Percentiles rank a stretch among this genome's conserved stretches.
Conservation (phyloP, 2,797 vertebrate genomes). For the Bryconaethiops microstoma region DNA sequence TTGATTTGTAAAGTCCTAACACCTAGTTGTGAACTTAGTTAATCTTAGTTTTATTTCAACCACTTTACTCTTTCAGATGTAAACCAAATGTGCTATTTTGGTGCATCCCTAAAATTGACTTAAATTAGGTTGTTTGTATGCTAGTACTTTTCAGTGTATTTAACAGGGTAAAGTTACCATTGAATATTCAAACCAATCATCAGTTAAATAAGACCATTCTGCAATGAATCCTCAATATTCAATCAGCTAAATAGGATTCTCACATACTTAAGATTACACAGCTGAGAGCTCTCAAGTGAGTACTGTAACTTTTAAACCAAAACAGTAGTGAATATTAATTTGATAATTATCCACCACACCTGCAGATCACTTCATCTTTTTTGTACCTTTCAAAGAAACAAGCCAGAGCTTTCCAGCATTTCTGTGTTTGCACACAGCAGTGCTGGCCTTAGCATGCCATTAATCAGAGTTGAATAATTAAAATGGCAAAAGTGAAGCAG, state of each 20-base stretch:
- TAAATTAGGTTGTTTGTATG: no score
- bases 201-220: neutral
- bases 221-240: neutral
- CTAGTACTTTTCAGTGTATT: no score
- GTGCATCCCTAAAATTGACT: no score
- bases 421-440: constrained; percentile 24
- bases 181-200: neutral
- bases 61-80: no score
- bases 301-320: constrained; percentile 9
- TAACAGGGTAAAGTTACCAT: no score
- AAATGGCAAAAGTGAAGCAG: constrained; percentile 36
- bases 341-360: constrained; percentile 2
- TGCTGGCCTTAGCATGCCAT: constrained; percentile 11
- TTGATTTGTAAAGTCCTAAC: no score
- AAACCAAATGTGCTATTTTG: no score
- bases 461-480: constrained; percentile 42
- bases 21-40: no score
- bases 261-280: neutral
- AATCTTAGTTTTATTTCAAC: no score
- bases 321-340: constrained; percentile 38
- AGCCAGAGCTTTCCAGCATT: neutral
- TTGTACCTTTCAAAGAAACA: constrained; percentile 11
- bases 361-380: constrained; percentile 17
- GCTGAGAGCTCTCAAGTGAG: neutral
- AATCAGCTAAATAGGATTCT: neutral